phyloP scores from a whole-genome alignment of 2,797 vertebrate genomes.

The Mus minutoides region DNA sequence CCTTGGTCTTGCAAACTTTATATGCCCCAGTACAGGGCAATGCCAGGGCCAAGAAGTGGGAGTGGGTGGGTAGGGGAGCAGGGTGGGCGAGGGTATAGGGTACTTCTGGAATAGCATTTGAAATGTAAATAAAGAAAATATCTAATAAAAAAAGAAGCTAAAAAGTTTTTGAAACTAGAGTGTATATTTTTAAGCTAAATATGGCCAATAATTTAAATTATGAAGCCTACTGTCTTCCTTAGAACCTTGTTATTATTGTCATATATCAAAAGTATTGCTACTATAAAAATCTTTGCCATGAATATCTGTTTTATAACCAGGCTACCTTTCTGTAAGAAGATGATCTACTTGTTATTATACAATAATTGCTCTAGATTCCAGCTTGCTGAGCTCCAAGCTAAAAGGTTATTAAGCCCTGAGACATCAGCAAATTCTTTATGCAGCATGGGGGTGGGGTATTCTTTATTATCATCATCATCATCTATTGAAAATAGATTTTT shows the following conservation, averaged over 20 bases:
- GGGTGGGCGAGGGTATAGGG: too few relatives aligned
- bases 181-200: neutral
- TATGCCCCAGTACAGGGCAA: too few relatives aligned
- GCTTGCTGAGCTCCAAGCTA: constrained; percentile 54
- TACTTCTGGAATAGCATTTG: too few relatives aligned
- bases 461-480: neutral
- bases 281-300: constrained; percentile 5
- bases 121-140: too few relatives aligned
- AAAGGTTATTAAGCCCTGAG: constrained; percentile 52
- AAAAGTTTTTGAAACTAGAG: neutral
- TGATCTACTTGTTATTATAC: neutral
- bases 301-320: neutral
- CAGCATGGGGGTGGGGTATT: neutral
- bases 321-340: neutral
- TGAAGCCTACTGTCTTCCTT: neutral
- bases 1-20: too few relatives aligned
- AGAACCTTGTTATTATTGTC: neutral
- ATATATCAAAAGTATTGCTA: neutral
- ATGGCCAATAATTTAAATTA: neutral
- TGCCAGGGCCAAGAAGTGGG: too few relatives aligned
- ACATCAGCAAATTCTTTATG: constrained; percentile 51
- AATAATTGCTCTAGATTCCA: constrained; percentile 9
- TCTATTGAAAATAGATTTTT: neutral
- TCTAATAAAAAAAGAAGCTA: too few relatives aligned
- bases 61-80: too few relatives aligned